A percentile compares a stretch with the other conserved stretches of the same genome.
These are phyloP conservation scores for Drosophila sucinea DNA, from an alignment of 1,140 invertebrate genomes.

Conservation along the genomic window DNA sequence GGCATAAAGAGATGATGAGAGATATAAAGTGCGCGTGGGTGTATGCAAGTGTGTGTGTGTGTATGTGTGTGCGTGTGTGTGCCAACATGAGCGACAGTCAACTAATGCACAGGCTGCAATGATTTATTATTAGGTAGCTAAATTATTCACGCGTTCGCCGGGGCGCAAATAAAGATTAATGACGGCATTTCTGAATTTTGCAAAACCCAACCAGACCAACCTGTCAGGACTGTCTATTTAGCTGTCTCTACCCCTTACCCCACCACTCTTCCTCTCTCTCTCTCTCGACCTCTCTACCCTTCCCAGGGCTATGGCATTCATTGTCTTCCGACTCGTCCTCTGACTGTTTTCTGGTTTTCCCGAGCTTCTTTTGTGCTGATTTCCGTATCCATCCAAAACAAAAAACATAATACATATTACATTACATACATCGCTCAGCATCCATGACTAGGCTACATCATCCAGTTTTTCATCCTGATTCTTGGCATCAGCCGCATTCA, in stretches of 20 bases:
- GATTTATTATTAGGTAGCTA: constrained; percentile 80
- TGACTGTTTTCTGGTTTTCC: constrained; percentile 37
- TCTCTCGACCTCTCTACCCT: too few relatives aligned
- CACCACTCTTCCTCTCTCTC: not conserved
- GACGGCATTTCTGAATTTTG: constrained; percentile 73
- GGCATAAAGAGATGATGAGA: constrained; percentile 37
- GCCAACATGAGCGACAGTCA: constrained; percentile 38
- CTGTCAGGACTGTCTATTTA: constrained; percentile 75
- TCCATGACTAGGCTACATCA: constrained; percentile 25
- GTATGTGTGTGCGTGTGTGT: constrained; percentile 5
- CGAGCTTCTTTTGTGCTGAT: constrained; percentile 67
- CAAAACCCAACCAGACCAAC: constrained; percentile 65
- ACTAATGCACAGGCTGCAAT: constrained; percentile 71
- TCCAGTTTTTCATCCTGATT: constrained; percentile 25
- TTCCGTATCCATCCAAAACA: constrained; percentile 57
- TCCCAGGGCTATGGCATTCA: not conserved
- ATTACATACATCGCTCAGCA: constrained; percentile 33
- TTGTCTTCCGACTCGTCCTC: not conserved
- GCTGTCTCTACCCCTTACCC: constrained; percentile 56
- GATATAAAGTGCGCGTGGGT: constrained; percentile 13
- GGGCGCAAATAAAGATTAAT: constrained; percentile 78
- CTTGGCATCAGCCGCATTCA: constrained; percentile 20
- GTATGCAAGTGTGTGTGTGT: constrained; percentile 15
- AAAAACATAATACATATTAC: constrained; percentile 32
- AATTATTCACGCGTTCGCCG: constrained; percentile 75